Evolutionary conservation across 2,888 invertebrate genomes (phyloP).

Genomic region (Lochmaea capreae): DNA sequence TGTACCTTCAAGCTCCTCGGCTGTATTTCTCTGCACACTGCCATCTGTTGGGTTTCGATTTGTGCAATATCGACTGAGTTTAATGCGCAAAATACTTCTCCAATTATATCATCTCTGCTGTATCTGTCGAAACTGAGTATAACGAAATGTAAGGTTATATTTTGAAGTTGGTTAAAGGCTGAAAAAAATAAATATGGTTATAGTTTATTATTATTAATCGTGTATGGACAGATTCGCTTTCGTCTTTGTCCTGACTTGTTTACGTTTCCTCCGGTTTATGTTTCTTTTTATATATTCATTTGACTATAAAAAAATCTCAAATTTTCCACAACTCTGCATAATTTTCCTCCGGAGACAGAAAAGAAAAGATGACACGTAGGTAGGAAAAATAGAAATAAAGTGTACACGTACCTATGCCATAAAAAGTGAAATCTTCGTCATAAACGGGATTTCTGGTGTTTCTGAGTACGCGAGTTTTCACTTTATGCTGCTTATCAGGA

Average conservation of each 20-base stretch:
- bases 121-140: constrained; percentile 96
- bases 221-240: background rate
- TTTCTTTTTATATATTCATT: constrained; percentile 14
- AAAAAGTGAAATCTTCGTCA: constrained; percentile 99
- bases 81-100: constrained; percentile 93
- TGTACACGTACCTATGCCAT: constrained; percentile 75
- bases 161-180: constrained; percentile 83
- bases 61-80: constrained; percentile 75
- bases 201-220: background rate
- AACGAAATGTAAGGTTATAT: constrained; percentile 93
- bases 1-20: constrained; percentile 92
- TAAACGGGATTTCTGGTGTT: constrained; percentile 97
- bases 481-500: constrained; percentile 98
- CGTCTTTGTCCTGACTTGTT: too few species aligned
- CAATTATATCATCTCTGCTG: constrained; percentile 97
- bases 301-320: constrained; percentile 4
- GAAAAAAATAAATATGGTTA: constrained; percentile 4
- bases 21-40: constrained; percentile 88
- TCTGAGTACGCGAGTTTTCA: constrained; percentile 83
- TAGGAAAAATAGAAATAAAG: too few species aligned
- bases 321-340: background rate
- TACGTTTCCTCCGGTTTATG: background rate
- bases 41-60: constrained; percentile 82
- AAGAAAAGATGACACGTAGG: background rate
- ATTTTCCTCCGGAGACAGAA: constrained; percentile 6